These are phyloP conservation scores for Lasioglossum zephyrum DNA, from an alignment of 2,888 invertebrate species.

Conservation along the genomic window DNA sequence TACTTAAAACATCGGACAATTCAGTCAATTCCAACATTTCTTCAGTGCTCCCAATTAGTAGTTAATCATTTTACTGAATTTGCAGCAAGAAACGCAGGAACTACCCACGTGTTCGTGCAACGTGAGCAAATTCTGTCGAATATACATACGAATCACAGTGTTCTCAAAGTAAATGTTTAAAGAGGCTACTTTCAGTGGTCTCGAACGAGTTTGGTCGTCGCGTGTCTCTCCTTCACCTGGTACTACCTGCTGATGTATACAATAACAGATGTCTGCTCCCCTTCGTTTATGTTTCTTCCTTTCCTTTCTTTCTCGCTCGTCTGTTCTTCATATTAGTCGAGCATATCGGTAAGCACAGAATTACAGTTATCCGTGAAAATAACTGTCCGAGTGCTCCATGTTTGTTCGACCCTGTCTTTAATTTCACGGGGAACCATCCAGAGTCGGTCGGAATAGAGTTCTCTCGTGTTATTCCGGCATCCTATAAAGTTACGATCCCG, in stretches of 20 bases:
- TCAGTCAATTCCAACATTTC: too few species aligned
- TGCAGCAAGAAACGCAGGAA: background rate
- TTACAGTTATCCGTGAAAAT: conserved; percentile 45
- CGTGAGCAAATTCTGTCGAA: background rate
- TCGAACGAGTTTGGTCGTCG: conserved; percentile 31
- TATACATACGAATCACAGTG: background rate
- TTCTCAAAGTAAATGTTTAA: background rate
- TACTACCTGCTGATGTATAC: conserved; percentile 41
- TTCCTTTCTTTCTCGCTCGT: background rate
- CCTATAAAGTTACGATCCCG: background rate
- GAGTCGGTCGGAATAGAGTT: background rate
- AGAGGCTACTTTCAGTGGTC: background rate
- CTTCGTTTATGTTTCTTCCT: background rate
- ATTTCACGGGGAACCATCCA: conserved; percentile 9
- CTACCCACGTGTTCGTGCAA: background rate
- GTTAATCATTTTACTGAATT: too few species aligned
- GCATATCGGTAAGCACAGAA: conserved; percentile 3
- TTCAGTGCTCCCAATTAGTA: too few species aligned
- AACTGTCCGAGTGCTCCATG: conserved; percentile 12
- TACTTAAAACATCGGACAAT: too few species aligned
- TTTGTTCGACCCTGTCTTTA: conserved; percentile 11
- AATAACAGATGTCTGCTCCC: conserved; percentile 12
- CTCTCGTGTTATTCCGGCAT: background rate
- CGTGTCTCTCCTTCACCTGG: conserved; percentile 52
- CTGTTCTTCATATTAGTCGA: background rate